A percentile compares a stretch with the other conserved stretches of the same genome.
phyloP scores from a whole-genome alignment of 2,888 invertebrate genomes.

The Drosophila tanythrix region DNA sequence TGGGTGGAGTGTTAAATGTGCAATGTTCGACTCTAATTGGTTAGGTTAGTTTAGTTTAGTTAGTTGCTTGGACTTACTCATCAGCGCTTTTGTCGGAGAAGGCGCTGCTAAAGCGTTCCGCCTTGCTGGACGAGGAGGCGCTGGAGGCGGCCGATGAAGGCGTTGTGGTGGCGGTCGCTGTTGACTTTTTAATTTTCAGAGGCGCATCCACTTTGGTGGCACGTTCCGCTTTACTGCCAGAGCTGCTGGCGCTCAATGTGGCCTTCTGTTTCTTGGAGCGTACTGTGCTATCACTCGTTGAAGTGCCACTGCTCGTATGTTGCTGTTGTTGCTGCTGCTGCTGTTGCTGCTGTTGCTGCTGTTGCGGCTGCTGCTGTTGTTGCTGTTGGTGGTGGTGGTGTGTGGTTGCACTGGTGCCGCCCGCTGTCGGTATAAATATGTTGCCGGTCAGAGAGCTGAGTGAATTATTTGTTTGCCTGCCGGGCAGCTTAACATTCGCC shows the following conservation, averaged over 20 bases:
- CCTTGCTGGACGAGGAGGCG: constrained; percentile 66
- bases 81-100: constrained; percentile 81
- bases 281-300: constrained; percentile 36
- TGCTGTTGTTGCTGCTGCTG: constrained; percentile 58
- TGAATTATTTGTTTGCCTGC: constrained; percentile 94
- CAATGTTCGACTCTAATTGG: constrained; percentile 9
- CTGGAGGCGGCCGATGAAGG: constrained; percentile 57
- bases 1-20: constrained; percentile 20
- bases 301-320: constrained; percentile 20
- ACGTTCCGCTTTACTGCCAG: constrained; percentile 46
- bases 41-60: constrained; percentile 5
- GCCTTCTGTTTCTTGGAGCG: constrained; percentile 66
- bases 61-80: constrained; percentile 76
- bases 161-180: constrained; percentile 29
- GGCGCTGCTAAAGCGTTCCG: constrained; percentile 65
- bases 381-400: constrained; percentile 54
- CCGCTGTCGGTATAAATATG: constrained; percentile 88
- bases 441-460: constrained; percentile 93
- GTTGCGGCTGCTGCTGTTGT: neutral
- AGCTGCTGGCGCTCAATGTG: constrained; percentile 26
- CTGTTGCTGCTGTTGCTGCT: constrained; percentile 53
- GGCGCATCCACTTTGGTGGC: constrained; percentile 51
- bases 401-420: constrained; percentile 48
- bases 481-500: constrained; percentile 85
- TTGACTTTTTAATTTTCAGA: constrained; percentile 43